Percentiles rank a stretch among this genome's conserved stretches.
phyloP scores from a whole-genome alignment of 1,140 invertebrate genomes.

The Penaeus indicus region DNA sequence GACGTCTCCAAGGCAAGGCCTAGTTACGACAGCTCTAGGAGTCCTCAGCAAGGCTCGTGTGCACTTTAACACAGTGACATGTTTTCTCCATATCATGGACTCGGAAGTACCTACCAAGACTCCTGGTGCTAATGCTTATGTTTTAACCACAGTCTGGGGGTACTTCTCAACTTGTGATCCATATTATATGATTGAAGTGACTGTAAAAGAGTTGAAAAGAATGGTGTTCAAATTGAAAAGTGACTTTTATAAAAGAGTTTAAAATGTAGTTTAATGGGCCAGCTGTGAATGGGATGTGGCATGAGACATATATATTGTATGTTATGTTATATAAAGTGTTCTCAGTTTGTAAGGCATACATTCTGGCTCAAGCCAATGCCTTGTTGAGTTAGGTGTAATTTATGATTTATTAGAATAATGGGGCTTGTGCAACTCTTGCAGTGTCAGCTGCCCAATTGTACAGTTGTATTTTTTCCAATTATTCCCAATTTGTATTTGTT shows the following conservation, averaged over 20 bases:
- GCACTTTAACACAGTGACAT: conserved; percentile 39
- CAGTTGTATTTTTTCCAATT: conserved; percentile 48
- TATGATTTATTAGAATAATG: conserved; percentile 49
- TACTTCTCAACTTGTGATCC: conserved; percentile 37
- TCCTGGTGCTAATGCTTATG: conserved; percentile 50
- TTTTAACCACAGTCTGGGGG: conserved; percentile 37
- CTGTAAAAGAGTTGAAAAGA: conserved; percentile 6
- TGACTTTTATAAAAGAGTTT: too few relatives aligned
- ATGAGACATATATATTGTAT: conserved; percentile 39
- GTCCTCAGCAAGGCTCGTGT: conserved; percentile 24
- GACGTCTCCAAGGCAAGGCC: too few relatives aligned
- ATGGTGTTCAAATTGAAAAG: background rate
- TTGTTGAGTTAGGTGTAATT: conserved; percentile 53
- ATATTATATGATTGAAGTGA: conserved; percentile 29
- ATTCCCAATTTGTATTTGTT: conserved; percentile 35
- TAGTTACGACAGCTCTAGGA: too few relatives aligned
- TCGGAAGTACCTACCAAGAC: conserved; percentile 41
- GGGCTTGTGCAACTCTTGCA: conserved; percentile 50
- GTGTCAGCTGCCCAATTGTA: conserved; percentile 33
- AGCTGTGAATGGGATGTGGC: conserved; percentile 1
- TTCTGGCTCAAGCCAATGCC: conserved; percentile 36
- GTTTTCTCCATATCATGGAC: conserved; percentile 43
- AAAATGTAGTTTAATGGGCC: background rate
- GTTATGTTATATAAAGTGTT: conserved; percentile 32
- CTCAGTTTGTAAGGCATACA: conserved; percentile 43